Percentiles rank a stretch among this genome's conserved stretches.
These are phyloP conservation scores for Hirtodrosophila trivittata DNA, from an alignment of 2,888 invertebrate species.

Conservation along the genomic window DNA sequence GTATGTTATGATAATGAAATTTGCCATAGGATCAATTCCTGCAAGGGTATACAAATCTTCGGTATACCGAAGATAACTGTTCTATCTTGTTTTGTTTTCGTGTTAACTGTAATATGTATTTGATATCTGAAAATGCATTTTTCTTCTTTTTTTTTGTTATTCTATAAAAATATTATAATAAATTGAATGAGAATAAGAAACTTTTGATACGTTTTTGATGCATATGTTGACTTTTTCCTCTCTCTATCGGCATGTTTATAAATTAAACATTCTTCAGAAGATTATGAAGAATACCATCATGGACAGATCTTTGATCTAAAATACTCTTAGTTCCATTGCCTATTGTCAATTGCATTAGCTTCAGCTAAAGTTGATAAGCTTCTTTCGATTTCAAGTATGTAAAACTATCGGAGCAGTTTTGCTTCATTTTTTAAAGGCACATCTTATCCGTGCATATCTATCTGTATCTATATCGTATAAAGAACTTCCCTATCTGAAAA, in stretches of 20 bases:
- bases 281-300: conserved; percentile 16
- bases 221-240: too few relatives aligned
- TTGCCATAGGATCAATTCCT: conserved; percentile 1
- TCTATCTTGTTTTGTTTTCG: conserved; percentile 34
- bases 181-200: too few relatives aligned
- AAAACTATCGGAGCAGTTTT: too few relatives aligned
- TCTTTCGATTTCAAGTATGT: conserved; percentile 46
- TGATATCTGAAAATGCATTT: conserved; percentile 58
- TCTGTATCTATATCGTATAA: not conserved
- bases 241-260: too few relatives aligned
- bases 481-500: conserved; percentile 50
- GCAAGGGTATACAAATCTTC: not conserved
- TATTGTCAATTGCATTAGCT: too few relatives aligned
- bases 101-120: conserved; percentile 56
- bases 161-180: conserved; percentile 46
- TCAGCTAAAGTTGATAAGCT: conserved; percentile 62
- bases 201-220: too few relatives aligned
- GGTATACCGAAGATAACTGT: conserved; percentile 2
- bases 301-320: conserved; percentile 37
- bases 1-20: not conserved
- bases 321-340: conserved; percentile 1
- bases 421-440: too few relatives aligned
- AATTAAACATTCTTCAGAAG: conserved; percentile 30
- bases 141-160: conserved; percentile 54
- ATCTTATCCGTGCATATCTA: conserved; percentile 7